phyloP scores from a whole-genome alignment of 2,888 invertebrate genomes.

The Branchellion lobata region DNA sequence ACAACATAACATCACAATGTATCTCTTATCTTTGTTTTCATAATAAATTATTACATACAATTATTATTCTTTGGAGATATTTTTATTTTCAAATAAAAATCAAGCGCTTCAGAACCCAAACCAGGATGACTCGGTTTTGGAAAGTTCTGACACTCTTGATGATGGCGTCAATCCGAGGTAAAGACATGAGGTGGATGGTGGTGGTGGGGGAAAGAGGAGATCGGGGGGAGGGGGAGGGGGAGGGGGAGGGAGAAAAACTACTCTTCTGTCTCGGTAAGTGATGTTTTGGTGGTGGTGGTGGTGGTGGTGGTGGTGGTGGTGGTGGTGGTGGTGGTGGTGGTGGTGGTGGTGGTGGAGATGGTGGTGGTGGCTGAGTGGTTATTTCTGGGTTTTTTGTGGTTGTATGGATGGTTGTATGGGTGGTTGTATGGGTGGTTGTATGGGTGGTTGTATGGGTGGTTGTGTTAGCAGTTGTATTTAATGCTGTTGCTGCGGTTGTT shows the following conservation, averaged over 20 bases:
- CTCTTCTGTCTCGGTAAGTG: neutral
- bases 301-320: neutral
- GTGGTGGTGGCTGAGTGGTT: neutral
- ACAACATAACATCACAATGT: too few relatives aligned
- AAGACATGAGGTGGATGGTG: slow-evolving; percentile 33
- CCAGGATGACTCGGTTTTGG: neutral
- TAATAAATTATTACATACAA: too few relatives aligned
- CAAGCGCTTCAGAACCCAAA: too few relatives aligned
- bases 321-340: too few relatives aligned
- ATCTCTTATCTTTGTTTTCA: too few relatives aligned
- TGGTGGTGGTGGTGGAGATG: too few relatives aligned
- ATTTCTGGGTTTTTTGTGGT: neutral
- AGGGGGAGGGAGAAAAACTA: slow-evolving; percentile 33
- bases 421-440: too few relatives aligned
- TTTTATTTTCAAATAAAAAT: too few relatives aligned
- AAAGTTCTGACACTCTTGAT: slow-evolving; percentile 16
- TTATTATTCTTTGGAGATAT: too few relatives aligned
- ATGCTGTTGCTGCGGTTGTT: slow-evolving; percentile 1
- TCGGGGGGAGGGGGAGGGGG: neutral
- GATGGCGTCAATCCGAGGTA: slow-evolving; percentile 30
- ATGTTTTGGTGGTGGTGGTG: neutral
- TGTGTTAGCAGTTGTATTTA: neutral
- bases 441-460: too few relatives aligned
- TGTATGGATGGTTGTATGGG: too few relatives aligned
- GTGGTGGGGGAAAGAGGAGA: slow-evolving; percentile 40